These are phyloP conservation scores for Papilio machaon DNA, from an alignment of 1,140 invertebrate genomes.

Conservation along the genomic window DNA sequence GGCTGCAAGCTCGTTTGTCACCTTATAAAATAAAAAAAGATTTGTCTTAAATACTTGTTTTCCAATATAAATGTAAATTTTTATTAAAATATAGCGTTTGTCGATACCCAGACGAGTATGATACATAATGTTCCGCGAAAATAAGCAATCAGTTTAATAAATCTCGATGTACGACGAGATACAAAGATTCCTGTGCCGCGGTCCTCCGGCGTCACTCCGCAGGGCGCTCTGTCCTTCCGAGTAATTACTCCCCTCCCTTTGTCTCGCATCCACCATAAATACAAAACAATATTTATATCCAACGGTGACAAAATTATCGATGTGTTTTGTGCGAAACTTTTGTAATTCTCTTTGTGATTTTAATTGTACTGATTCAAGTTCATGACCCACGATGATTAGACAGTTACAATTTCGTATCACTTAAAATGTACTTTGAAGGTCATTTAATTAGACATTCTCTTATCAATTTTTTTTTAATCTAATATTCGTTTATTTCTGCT, in stretches of 20 bases:
- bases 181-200: not conserved
- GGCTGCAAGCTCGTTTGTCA: too few relatives aligned
- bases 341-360: not conserved
- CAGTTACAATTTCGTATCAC: too few relatives aligned
- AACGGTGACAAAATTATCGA: slow-evolving; percentile 51
- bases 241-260: slow-evolving; percentile 55
- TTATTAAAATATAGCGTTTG: not conserved
- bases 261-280: slow-evolving; percentile 52
- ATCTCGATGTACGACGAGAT: slow-evolving; percentile 8
- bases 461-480: too few relatives aligned
- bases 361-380: not conserved
- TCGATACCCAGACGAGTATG: not conserved
- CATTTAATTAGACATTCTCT: too few relatives aligned
- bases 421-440: too few relatives aligned
- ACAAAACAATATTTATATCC: slow-evolving; percentile 53
- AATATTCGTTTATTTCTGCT: too few relatives aligned
- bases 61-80: not conserved
- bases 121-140: slow-evolving; percentile 5
- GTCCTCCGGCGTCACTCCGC: slow-evolving; percentile 40
- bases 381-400: not conserved
- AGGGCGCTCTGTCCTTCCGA: slow-evolving; percentile 53
- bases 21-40: too few relatives aligned
- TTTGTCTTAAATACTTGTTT: too few relatives aligned
- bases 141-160: slow-evolving; percentile 8
- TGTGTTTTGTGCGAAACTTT: slow-evolving; percentile 35